Evolutionary conservation across 2,888 invertebrate genomes (phyloP).

Genomic region (Trissonchulus sp.): DNA sequence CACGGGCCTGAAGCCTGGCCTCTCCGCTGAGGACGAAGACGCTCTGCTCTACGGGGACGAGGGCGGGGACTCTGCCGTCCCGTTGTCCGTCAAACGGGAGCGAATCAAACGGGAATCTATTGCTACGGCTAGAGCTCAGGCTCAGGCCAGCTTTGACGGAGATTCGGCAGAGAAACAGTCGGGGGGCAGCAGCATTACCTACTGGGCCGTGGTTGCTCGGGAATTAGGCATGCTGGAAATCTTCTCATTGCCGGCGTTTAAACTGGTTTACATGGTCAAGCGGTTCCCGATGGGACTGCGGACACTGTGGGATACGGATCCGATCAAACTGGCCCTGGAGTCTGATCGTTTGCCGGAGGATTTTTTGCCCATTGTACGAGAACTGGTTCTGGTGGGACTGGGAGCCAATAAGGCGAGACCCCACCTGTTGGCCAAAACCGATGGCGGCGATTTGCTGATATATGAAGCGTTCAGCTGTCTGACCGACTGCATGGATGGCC

Average conservation of each 20-base stretch:
- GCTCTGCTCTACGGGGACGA: constrained; percentile 76
- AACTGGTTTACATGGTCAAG: constrained; percentile 69
- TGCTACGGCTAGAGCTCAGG: constrained; percentile 30
- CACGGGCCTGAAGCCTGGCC: neutral
- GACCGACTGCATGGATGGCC: constrained; percentile 17
- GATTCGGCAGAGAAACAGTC: neutral
- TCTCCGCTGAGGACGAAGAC: constrained; percentile 78
- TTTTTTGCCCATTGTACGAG: constrained; percentile 42
- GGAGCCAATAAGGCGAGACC: constrained; percentile 77
- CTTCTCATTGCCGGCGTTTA: constrained; percentile 75
- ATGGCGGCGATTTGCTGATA: constrained; percentile 58
- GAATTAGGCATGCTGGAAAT: constrained; percentile 88
- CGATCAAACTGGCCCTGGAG: constrained; percentile 29
- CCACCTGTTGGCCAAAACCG: constrained; percentile 61
- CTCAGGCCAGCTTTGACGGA: constrained; percentile 22
- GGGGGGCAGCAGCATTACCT: constrained; percentile 61
- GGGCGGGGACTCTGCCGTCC: neutral
- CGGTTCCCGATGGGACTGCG: constrained; percentile 64
- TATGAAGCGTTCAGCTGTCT: constrained; percentile 68
- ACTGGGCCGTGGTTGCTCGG: constrained; percentile 78
- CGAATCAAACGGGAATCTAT: constrained; percentile 15
- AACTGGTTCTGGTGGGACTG: constrained; percentile 68
- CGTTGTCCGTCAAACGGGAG: constrained; percentile 30
- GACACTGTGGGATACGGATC: constrained; percentile 55
- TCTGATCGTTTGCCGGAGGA: constrained; percentile 25